Percentiles rank a stretch among this genome's conserved stretches.
Evolutionary conservation across 2,797 vertebrate genomes (phyloP).

Genomic region (Petrocephalus schoutedeni): DNA sequence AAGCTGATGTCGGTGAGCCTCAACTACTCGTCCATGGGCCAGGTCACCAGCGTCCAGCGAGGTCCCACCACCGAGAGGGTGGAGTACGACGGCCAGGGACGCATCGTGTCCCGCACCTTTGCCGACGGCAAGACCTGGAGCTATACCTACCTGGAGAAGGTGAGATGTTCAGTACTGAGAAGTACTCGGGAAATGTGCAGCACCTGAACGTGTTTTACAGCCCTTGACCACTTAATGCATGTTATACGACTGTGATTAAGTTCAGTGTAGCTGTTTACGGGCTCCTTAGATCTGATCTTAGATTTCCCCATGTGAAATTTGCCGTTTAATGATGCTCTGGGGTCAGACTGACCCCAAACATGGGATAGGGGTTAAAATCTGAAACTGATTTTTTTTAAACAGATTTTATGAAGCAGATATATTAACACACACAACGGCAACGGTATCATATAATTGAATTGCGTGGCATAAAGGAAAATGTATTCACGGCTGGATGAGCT

Average conservation of each 20-base stretch:
- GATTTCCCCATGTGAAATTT: too few relatives aligned
- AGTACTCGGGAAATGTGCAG: not conserved
- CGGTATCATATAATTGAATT: not conserved
- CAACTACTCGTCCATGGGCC: slow-evolving; percentile 88
- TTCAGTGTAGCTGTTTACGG: not conserved
- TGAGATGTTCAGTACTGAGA: slow-evolving; percentile 42
- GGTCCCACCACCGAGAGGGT: slow-evolving; percentile 85
- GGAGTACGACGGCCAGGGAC: slow-evolving; percentile 89
- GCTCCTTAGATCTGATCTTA: not conserved
- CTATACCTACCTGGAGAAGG: slow-evolving; percentile 96
- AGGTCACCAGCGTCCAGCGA: slow-evolving; percentile 86
- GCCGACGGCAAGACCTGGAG: slow-evolving; percentile 95
- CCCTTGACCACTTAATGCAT: not conserved
- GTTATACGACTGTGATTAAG: not conserved
- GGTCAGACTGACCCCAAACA: too few relatives aligned
- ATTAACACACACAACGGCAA: not conserved
- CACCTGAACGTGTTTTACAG: not conserved
- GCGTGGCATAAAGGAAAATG: not conserved
- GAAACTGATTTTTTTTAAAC: not conserved
- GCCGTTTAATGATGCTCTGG: too few relatives aligned
- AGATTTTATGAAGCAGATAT: not conserved
- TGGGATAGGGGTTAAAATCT: too few relatives aligned
- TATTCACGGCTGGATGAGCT: not conserved
- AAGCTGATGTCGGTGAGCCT: slow-evolving; percentile 93
- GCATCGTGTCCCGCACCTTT: slow-evolving; percentile 84